phyloP scores from a whole-genome alignment of 1,140 invertebrate species.

The Solenopsis fugax region DNA sequence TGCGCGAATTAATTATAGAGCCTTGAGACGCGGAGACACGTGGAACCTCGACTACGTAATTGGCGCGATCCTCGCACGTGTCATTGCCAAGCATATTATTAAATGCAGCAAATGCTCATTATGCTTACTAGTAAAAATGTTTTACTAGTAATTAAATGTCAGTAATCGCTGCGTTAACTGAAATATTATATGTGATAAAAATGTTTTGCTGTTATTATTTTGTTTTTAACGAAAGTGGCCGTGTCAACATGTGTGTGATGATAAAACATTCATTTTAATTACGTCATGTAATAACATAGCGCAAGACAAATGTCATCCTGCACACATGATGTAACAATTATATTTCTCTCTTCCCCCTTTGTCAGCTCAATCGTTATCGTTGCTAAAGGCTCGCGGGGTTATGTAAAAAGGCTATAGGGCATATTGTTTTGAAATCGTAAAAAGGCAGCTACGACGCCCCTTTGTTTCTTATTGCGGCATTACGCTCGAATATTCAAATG shows the following conservation, averaged over 20 bases:
- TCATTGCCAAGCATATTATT: not conserved
- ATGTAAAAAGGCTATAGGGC: not conserved
- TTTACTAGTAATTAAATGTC: not conserved
- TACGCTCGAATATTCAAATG: constrained; percentile 45
- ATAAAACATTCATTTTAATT: constrained; percentile 1
- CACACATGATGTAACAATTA: constrained; percentile 5
- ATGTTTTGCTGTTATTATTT: not conserved
- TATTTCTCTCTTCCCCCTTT: not conserved
- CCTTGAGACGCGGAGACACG: constrained; percentile 32
- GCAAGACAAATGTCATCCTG: not conserved
- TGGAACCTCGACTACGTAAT: constrained; percentile 21
- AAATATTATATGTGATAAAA: not conserved
- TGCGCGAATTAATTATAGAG: constrained; percentile 47
- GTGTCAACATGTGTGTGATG: not conserved
- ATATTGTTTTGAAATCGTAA: constrained; percentile 28
- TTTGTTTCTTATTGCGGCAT: constrained; percentile 17
- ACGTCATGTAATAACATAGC: not conserved
- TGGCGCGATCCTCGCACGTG: not conserved
- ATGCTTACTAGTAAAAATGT: not conserved
- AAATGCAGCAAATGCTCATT: not conserved
- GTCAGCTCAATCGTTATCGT: not conserved
- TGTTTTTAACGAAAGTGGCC: not conserved
- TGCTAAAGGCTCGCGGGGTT: constrained; percentile 31
- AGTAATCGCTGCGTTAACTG: not conserved
- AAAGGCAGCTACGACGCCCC: not conserved